Evolutionary conservation across 2,113 vertebrate genomes (phyloP).

Genomic region (Pluvialis apricaria): DNA sequence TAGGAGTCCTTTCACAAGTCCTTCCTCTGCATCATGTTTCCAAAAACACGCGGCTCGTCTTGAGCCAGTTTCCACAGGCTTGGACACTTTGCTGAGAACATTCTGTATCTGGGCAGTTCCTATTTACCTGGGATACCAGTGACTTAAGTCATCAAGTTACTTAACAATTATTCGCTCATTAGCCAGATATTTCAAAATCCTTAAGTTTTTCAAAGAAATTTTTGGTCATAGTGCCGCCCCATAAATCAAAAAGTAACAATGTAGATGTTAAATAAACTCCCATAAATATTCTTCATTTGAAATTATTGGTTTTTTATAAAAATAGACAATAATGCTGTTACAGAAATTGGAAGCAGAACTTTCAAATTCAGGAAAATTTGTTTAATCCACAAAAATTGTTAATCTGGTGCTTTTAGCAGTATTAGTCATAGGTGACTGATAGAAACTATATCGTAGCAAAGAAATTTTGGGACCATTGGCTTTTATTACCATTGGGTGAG

Average conservation of each 20-base stretch:
- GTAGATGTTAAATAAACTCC: not conserved
- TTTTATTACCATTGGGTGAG: not conserved
- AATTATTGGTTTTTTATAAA: not conserved
- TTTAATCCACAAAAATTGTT: not conserved
- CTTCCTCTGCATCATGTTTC: not conserved
- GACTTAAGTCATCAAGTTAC: not conserved
- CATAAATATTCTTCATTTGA: not conserved
- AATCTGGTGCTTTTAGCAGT: not conserved
- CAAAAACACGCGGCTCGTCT: not conserved
- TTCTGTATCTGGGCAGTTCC: conserved; percentile 42
- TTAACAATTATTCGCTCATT: not conserved
- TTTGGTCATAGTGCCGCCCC: not conserved
- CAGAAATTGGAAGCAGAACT: not conserved
- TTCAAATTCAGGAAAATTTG: not conserved
- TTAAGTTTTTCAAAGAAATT: not conserved
- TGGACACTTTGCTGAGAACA: conserved; percentile 39
- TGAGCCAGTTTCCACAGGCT: not conserved
- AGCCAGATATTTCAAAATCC: not conserved
- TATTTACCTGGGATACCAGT: conserved; percentile 34
- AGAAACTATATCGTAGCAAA: not conserved
- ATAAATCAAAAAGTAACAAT: not conserved
- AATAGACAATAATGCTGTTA: not conserved
- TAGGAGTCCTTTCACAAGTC: not conserved
- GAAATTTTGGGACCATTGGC: not conserved
- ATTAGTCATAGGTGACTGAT: not conserved